Evolutionary conservation across 1,140 invertebrate species (phyloP).

Genomic region (Pseudomyrmex flavicornis): DNA sequence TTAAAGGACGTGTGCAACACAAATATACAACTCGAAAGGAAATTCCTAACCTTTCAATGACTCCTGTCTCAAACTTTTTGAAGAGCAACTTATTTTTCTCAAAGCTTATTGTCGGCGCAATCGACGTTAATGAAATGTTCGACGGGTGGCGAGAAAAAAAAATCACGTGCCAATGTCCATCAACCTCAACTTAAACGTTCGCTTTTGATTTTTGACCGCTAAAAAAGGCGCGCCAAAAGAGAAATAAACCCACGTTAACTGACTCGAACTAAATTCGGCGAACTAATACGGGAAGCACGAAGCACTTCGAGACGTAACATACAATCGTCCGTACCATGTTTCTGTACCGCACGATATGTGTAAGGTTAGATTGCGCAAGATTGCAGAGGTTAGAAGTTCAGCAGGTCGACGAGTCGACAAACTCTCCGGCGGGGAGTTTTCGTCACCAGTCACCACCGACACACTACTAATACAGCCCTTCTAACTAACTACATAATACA

Average conservation of each 20-base stretch:
- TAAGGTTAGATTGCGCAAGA: slow-evolving; percentile 64
- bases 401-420: background rate
- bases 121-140: slow-evolving; percentile 15
- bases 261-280: slow-evolving; percentile 8
- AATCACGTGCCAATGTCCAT: slow-evolving; percentile 43
- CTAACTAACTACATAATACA: too few species aligned
- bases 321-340: slow-evolving; percentile 62
- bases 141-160: background rate
- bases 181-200: background rate
- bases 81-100: background rate
- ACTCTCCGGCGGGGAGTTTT: too few species aligned
- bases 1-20: background rate
- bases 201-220: too few species aligned
- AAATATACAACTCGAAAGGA: too few species aligned
- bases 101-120: background rate
- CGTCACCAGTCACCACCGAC: too few species aligned
- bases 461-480: too few species aligned
- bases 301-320: slow-evolving; percentile 30
- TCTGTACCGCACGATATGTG: slow-evolving; percentile 52
- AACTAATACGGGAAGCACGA: slow-evolving; percentile 12
- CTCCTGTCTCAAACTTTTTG: background rate
- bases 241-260: background rate
- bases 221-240: too few species aligned
- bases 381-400: slow-evolving; percentile 55
- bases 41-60: background rate